Base-by-base conservation (phyloP, 2,888 invertebrate genomes). In the Ferrisia virgata region DNA sequence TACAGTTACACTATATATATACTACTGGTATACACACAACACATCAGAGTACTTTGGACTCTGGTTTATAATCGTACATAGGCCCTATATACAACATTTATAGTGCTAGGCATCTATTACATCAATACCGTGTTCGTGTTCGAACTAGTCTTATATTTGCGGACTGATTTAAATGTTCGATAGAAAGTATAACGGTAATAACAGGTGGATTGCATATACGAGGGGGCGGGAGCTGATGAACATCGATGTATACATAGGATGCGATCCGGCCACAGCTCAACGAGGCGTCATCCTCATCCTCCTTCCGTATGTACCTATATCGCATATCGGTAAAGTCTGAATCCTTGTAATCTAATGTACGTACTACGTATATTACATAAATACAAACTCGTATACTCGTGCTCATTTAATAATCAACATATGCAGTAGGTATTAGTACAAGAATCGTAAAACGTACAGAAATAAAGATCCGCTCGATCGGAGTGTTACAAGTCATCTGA, bases 181-280 rank as follows among this genome's bases (percentile, higher is more conserved):
- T 72, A 72, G 72, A 72, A 72, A 72, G 72, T 72, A 33, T 72
- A 72, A 72, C 72, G 72, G 72, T 72, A 64, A n/a, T 64, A 6
- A 64, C 58, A 64, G 72, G 33, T 72, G 72, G 22, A 18, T 47
- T 47, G 47, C 47, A 47, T 47, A 47, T 47, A 8, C 11, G 40
- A 11, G 18, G 9, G 47, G 47, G 18, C 18, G 1, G 47, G n/a
- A n/a, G n/a, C n/a, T 0, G 36, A 36, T 47, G 47, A 18, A 47
- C 47, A 47, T 13, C 43, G 40, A 11, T 40, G 40, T 40, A 13
- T 40, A n/a, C 6, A 47, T 47, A n/a, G n/a, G n/a, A n/a, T n/a
- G 3, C 43, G 47, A 47, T 47, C 47, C 8, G 47, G 18, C 18
- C 18, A n/a, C n/a, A n/a, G n/a, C n/a, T n/a, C n/a, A n/a, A n/a